These are phyloP conservation scores for Arctopsyche grandis DNA, from an alignment of 1,140 invertebrate genomes.

Conservation along the genomic window DNA sequence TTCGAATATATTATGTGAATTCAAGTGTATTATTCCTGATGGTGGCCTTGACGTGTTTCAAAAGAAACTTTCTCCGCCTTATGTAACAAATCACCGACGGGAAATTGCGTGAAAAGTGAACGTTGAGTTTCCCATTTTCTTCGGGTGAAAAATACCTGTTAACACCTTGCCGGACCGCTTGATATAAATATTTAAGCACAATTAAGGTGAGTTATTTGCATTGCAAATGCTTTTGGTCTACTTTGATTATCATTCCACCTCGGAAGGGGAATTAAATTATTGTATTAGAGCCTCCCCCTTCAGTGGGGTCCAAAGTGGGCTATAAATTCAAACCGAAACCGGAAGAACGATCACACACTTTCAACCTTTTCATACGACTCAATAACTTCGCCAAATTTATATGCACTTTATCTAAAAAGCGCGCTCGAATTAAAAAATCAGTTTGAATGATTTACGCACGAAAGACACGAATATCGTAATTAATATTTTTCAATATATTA, in stretches of 20 bases:
- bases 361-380: not conserved
- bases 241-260: slow-evolving; percentile 49
- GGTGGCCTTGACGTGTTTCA: slow-evolving; percentile 4
- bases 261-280: slow-evolving; percentile 44
- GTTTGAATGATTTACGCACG: no score
- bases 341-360: not conserved
- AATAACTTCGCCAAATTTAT: not conserved
- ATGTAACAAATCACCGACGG: slow-evolving; percentile 31
- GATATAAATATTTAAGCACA: slow-evolving; percentile 52
- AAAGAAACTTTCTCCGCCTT: slow-evolving; percentile 10
- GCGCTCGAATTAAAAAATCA: no score
- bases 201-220: slow-evolving; percentile 47
- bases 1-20: not conserved
- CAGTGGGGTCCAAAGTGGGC: slow-evolving; percentile 4
- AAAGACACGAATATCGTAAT: no score
- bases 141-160: slow-evolving; percentile 35
- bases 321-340: slow-evolving; percentile 8
- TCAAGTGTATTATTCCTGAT: not conserved
- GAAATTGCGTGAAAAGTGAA: slow-evolving; percentile 40
- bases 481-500: no score
- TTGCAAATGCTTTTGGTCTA: slow-evolving; percentile 46
- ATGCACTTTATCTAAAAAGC: no score
- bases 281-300: slow-evolving; percentile 29
- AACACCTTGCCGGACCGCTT: slow-evolving; percentile 41
- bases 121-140: slow-evolving; percentile 41